phyloP scores from a whole-genome alignment of 2,113 vertebrate species.

The Murina feae region DNA sequence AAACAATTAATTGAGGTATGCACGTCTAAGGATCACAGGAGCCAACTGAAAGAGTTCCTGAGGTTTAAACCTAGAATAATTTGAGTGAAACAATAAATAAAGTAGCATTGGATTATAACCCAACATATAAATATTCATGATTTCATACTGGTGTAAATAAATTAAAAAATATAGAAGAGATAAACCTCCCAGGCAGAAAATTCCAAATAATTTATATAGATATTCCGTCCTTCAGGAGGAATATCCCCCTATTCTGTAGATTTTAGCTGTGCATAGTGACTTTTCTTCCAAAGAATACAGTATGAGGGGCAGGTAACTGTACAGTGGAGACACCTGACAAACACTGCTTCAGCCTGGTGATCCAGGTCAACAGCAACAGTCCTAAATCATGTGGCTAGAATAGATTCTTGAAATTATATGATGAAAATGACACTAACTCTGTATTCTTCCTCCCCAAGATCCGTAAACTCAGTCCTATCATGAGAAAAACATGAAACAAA shows the following conservation, averaged over 20 bases:
- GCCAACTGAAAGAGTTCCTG: background rate
- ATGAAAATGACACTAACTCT: background rate
- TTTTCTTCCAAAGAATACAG: background rate
- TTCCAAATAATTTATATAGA: background rate
- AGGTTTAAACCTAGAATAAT: background rate
- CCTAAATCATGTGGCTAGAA: background rate
- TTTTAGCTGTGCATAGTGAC: too few relatives aligned
- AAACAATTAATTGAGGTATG: background rate
- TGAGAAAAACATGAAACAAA: background rate
- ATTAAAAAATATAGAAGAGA: background rate
- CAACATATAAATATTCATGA: background rate
- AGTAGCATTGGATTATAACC: background rate
- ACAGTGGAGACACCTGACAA: background rate
- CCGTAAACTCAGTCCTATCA: background rate
- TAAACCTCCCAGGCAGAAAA: background rate
- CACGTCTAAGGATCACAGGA: background rate
- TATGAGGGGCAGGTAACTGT: accelerated
- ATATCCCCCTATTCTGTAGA: background rate
- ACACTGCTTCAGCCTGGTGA: background rate
- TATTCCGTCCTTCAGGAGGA: background rate
- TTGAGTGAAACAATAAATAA: background rate
- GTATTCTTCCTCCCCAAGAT: background rate
- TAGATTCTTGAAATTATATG: background rate
- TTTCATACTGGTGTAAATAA: background rate
- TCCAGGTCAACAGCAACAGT: background rate